Conservation (phyloP, 2,888 invertebrate species). For the Merodon equestris region DNA sequence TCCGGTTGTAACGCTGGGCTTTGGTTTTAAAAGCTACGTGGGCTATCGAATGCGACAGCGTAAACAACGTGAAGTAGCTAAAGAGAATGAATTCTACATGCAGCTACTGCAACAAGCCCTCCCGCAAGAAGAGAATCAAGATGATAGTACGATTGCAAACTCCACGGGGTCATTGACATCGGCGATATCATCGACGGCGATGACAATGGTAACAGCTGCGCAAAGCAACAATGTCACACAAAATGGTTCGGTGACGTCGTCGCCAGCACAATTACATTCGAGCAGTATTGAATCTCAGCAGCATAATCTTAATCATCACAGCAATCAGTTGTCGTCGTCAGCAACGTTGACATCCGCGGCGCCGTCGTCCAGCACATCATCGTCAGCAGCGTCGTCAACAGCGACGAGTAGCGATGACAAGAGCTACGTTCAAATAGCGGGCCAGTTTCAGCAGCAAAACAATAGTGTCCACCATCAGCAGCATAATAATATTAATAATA, state of each 20-base stretch:
- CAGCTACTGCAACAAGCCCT: slow-evolving; percentile 94
- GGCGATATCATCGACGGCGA: slow-evolving; percentile 66
- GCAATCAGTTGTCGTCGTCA: slow-evolving; percentile 53
- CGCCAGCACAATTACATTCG: slow-evolving; percentile 35
- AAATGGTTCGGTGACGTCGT: slow-evolving; percentile 59
- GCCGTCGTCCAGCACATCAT: slow-evolving; percentile 4
- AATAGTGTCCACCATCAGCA: slow-evolving; percentile 68
- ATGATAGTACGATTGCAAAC: slow-evolving; percentile 68
- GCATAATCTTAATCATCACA: slow-evolving; percentile 59
- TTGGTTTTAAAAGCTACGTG: slow-evolving; percentile 96
- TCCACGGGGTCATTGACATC: slow-evolving; percentile 31
- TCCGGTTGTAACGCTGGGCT: slow-evolving; percentile 96
- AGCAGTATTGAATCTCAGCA: slow-evolving; percentile 59
- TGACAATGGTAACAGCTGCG: slow-evolving; percentile 56
- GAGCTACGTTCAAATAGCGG: slow-evolving; percentile 73
- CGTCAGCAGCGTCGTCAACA: slow-evolving; percentile 64
- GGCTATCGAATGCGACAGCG: slow-evolving; percentile 94
- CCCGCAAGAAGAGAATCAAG: slow-evolving; percentile 81
- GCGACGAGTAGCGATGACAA: slow-evolving; percentile 71
- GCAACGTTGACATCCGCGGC: slow-evolving; percentile 45
- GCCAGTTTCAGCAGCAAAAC: slow-evolving; percentile 59
- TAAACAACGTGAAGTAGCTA: slow-evolving; percentile 94
- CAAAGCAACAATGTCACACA: slow-evolving; percentile 48
- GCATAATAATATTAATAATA: slow-evolving; percentile 69
- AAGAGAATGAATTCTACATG: slow-evolving; percentile 96